Base-by-base conservation (phyloP, 2,797 vertebrate species). In the Alexandromys oeconomus region DNA sequence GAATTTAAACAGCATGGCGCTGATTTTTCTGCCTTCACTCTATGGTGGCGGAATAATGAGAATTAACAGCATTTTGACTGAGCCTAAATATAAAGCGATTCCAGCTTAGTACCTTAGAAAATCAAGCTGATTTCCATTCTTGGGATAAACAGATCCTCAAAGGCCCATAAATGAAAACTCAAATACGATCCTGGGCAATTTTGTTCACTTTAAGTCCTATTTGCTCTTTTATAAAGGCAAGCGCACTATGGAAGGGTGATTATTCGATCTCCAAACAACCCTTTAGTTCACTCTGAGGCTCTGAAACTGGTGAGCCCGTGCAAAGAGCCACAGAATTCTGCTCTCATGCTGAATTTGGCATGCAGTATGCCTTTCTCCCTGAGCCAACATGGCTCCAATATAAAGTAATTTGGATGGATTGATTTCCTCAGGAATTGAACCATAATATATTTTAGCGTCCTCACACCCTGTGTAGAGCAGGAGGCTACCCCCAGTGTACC, bases 1-100 rank as follows among this genome's bases (percentile, higher is more conserved):
- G 86, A 97, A 96, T 91, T 89, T 97, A 94, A 97, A 61, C 48
- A 96, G 34, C 25, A 46, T 25, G 71, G 48, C 48, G 67, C 21
- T 92, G 89, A 77, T 91, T 97, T 82, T 97, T 69, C 91, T 81
- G 2, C 78, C 31, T 63, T 87, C 73, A 71, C 29, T 96, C 84
- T 11, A 43, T 89, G n/a, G 87, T 65, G 97, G 86, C 86, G 40
- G 37, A 97, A 97, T 95, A 61, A 96, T 96, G 37, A 95, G 98
- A 97, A 95, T 95, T 89, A 96, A 95, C 87, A 95, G 80, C 61
- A 5, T 69, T 95, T 94, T 78, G 89, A 74, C 79, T 51, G 71
- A 48, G 29, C 69, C 95, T 89, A 96, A 87, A 95, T 63, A 96
- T 37, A 98, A 91, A 97, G 95, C 88, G 81, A 97, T 82, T 82